Evolutionary conservation across 2,888 invertebrate species (phyloP).

Genomic region (Microctonus aethiopoides): DNA sequence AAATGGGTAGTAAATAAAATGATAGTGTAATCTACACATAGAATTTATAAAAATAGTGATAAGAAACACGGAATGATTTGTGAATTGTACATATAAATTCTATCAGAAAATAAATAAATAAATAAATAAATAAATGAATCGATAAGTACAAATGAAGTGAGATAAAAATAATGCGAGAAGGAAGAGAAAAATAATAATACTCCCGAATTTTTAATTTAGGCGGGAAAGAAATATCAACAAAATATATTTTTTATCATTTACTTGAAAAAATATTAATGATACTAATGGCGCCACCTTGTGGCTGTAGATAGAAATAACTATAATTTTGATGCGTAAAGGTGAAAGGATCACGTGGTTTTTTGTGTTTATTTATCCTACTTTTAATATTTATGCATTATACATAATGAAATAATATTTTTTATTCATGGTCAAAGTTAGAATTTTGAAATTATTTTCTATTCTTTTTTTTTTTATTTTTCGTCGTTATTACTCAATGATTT

Average conservation of each 20-base stretch:
- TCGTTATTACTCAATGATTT: background rate
- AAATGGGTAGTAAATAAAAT: slow-evolving; percentile 34
- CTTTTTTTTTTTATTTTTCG: background rate
- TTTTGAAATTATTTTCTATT: background rate
- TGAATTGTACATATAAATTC: slow-evolving; percentile 9
- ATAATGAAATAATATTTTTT: background rate
- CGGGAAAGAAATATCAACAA: too few species aligned
- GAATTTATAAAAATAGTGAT: background rate
- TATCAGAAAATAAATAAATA: background rate
- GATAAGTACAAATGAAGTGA: background rate
- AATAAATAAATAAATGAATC: background rate
- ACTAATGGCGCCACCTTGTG: background rate
- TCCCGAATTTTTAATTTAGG: background rate
- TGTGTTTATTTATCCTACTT: background rate
- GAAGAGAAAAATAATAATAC: background rate
- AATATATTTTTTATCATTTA: background rate
- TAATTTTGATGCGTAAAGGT: background rate
- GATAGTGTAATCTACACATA: slow-evolving; percentile 54
- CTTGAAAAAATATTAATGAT: too few species aligned
- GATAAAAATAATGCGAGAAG: background rate
- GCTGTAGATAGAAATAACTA: background rate
- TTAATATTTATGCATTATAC: background rate
- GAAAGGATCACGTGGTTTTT: background rate
- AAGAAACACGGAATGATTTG: background rate
- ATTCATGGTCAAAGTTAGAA: background rate